phyloP scores from a whole-genome alignment of 1,140 invertebrate genomes.

The Drosophila grimshawi region DNA sequence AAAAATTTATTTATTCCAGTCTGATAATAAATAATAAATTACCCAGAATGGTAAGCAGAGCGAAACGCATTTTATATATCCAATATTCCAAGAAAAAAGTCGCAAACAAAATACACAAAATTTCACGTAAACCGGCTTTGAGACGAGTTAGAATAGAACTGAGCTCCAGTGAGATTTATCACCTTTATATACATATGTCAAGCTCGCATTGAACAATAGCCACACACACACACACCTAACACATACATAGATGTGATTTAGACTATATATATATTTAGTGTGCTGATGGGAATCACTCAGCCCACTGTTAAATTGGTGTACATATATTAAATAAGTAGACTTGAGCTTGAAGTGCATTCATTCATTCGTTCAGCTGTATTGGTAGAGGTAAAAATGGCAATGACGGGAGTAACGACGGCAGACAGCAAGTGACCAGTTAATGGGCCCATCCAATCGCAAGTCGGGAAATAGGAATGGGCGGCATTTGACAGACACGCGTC shows the following conservation, averaged over 20 bases:
- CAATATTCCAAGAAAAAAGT: constrained; percentile 58
- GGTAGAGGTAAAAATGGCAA: constrained; percentile 47
- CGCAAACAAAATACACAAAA: constrained; percentile 18
- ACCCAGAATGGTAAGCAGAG: constrained; percentile 69
- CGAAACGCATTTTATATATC: constrained; percentile 68
- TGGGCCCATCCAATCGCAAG: constrained; percentile 24
- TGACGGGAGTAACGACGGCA: constrained; percentile 51
- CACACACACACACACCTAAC: constrained; percentile 29
- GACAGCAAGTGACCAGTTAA: constrained; percentile 35
- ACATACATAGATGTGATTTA: constrained; percentile 1
- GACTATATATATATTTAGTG: constrained; percentile 19
- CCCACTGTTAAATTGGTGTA: constrained; percentile 45
- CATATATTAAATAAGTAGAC: constrained; percentile 46
- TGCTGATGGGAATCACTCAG: constrained; percentile 55
- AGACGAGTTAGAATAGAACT: constrained; percentile 66
- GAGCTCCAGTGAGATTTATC: constrained; percentile 73
- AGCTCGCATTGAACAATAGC: constrained; percentile 65
- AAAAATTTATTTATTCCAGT: neutral
- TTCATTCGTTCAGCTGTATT: constrained; percentile 19
- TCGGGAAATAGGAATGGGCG: constrained; percentile 43
- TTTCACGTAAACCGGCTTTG: constrained; percentile 68
- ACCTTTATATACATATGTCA: constrained; percentile 73
- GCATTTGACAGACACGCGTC: constrained; percentile 45
- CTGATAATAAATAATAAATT: constrained; percentile 23
- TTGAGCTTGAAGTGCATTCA: constrained; percentile 63